Evolutionary conservation across 2,888 invertebrate species (phyloP), one percentile per base, ranked within the genome.

Genomic region (Frankliniella intonsa): DNA sequence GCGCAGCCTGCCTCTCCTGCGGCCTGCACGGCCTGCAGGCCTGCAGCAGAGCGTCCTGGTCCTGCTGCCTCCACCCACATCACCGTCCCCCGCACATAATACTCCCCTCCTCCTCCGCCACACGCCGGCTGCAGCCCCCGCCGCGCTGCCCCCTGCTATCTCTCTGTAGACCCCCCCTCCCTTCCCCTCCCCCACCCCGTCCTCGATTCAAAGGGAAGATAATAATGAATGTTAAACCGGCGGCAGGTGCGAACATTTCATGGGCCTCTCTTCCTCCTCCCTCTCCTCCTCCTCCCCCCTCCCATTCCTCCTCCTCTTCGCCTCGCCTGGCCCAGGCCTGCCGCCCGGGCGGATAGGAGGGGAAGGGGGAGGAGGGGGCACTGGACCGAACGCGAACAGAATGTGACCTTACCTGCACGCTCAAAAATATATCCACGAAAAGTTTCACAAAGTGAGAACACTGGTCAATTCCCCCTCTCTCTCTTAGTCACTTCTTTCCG

Each of bases 201-300:
- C 19, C 19, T 76, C 69, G 69, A 76, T 76, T 76, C 69, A 76
- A 76, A 76, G 69, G 22, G 22, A 76, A 25, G 69, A 76, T 76
- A 76, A 76, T 76, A 25, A 76, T 76, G 69, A 76, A 76, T 76
- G 62, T 62, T 62, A 76, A 25, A 25, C 69, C 22, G 69, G 69
- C 69, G 69, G 69, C 69, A 76, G 69, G 69, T 76, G 69, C 69
- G 69, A 76, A 76, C 69, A 76, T 9, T 2, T 17, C 55, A 55
- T 11, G 55, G 14, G 17, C 55, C 55, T 55, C 55, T 7, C n/a
- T n/a, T 38, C 38, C 38, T 5, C 38, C 38, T 38, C 69, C 38
- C 38, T 38, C 38, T 14, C 17, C 55, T 2, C 55, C 8, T 55
- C 55, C n/a, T n/a, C n/a, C n/a, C n/a, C n/a, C n/a, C n/a, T n/a